Conservation (phyloP, 2,888 invertebrate species). For the Eilema caniola region DNA sequence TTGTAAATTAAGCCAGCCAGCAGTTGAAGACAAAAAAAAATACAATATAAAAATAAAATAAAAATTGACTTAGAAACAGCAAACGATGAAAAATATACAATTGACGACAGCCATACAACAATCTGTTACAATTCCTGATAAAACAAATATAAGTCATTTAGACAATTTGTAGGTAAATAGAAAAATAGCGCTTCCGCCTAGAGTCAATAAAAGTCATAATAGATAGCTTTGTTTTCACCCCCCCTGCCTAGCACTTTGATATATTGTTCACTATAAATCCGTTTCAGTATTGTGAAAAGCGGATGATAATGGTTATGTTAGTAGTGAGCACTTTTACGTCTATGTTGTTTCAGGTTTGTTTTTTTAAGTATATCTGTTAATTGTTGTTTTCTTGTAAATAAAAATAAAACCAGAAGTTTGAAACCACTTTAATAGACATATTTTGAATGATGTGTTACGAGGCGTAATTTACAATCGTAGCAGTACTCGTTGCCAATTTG, state of each 20-base stretch:
- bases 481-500: too few relatives aligned
- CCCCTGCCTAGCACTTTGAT: background rate
- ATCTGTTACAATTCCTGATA: background rate
- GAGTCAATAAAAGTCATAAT: conserved; percentile 35
- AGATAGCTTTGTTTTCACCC: conserved; percentile 26
- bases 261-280: background rate
- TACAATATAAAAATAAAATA: too few relatives aligned
- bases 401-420: too few relatives aligned
- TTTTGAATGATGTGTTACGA: too few relatives aligned
- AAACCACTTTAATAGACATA: too few relatives aligned
- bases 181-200: conserved; percentile 24
- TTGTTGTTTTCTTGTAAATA: too few relatives aligned
- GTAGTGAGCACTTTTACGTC: background rate
- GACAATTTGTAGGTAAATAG: conserved; percentile 4
- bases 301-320: background rate
- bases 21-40: too few relatives aligned
- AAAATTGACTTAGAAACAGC: background rate
- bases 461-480: too few relatives aligned
- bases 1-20: too few relatives aligned
- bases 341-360: background rate
- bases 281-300: background rate
- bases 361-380: too few relatives aligned
- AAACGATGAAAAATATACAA: background rate
- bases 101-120: background rate
- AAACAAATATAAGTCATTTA: background rate